A percentile compares a stretch with the other conserved stretches of the same genome.
Conservation (phyloP, 2,888 invertebrate species). For the Junonia oenone region DNA sequence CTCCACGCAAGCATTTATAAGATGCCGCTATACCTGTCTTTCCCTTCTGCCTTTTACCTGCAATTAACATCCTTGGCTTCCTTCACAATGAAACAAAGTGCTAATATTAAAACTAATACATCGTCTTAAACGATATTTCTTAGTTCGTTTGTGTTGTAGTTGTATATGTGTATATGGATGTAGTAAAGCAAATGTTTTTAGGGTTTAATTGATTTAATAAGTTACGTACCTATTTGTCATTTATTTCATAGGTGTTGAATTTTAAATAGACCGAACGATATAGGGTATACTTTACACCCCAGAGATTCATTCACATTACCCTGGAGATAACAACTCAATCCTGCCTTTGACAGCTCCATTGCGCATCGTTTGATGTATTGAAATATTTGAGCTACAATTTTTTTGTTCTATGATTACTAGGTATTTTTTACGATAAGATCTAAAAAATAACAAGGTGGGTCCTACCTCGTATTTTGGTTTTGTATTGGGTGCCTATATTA, state of each 20-base stretch:
- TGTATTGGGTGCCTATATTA: no score
- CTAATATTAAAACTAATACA: conserved; percentile 34
- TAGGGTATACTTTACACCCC: conserved; percentile 33
- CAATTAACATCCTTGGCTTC: conserved; percentile 40
- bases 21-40: conserved; percentile 45
- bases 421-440: no score
- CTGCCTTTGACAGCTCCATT: conserved; percentile 52
- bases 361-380: conserved; percentile 35
- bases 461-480: no score
- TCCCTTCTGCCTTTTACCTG: conserved; percentile 34
- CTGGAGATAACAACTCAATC: conserved; percentile 61
- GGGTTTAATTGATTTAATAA: no score
- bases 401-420: no score
- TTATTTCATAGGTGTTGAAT: no score
- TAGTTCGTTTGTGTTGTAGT: neutral
- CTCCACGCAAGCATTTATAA: conserved; percentile 28
- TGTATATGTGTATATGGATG: neutral
- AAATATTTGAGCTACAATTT: conserved; percentile 21
- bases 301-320: conserved; percentile 36
- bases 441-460: no score
- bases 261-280: conserved; percentile 2
- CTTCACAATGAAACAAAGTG: conserved; percentile 39
- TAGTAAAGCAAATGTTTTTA: neutral
- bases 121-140: neutral
- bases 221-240: no score